Conservation (phyloP, 2,113 vertebrate species). For the Chauna torquata region DNA sequence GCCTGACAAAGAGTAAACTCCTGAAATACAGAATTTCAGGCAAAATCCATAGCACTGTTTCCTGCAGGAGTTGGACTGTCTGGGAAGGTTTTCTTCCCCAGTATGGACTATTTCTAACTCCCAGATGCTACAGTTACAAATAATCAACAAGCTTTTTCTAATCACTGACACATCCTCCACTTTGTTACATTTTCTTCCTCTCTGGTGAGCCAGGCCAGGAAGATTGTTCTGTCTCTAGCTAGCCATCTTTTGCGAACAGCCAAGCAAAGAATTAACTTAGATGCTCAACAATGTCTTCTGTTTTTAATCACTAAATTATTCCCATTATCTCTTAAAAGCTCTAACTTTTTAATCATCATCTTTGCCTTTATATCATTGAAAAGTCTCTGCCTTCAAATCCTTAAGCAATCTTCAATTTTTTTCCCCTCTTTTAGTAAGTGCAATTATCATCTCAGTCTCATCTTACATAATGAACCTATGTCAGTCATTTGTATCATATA, state of each 20-base stretch:
- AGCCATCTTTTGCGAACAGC: neutral
- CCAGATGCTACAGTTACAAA: neutral
- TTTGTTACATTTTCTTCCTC: neutral
- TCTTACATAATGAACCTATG: neutral
- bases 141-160: neutral
- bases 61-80: neutral
- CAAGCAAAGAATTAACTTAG: constrained; percentile 33
- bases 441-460: neutral
- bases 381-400: neutral
- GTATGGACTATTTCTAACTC: neutral
- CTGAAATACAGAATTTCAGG: neutral
- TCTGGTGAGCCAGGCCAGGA: neutral
- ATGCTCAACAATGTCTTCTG: neutral
- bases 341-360: neutral
- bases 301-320: neutral
- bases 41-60: neutral
- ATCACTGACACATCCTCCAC: neutral
- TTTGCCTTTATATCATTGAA: neutral
- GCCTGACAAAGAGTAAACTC: neutral
- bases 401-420: neutral
- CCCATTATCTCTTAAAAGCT: neutral
- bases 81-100: neutral
- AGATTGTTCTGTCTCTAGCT: neutral
- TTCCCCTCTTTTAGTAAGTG: neutral
- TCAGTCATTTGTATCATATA: neutral